phyloP scores from a whole-genome alignment of 1,140 invertebrate genomes.

The Idris sp. region DNA sequence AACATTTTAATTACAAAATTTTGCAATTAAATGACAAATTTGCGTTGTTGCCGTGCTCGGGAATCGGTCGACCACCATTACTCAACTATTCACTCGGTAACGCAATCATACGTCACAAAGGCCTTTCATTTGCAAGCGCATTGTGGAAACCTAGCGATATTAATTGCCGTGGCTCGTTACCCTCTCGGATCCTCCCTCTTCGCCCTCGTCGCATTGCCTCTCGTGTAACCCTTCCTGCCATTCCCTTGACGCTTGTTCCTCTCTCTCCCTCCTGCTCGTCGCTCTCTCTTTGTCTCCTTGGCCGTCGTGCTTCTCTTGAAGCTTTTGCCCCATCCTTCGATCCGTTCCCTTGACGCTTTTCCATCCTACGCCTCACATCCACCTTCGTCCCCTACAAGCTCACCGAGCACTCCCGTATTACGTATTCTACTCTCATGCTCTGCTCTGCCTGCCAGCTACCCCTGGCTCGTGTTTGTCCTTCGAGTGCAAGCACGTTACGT shows the following conservation, averaged over 20 bases:
- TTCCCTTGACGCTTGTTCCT: conserved; percentile 62
- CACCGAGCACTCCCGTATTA: conserved; percentile 66
- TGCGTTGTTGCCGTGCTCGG: conserved; percentile 53
- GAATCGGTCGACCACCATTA: conserved; percentile 74
- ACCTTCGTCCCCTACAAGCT: conserved; percentile 50
- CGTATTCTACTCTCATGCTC: conserved; percentile 73
- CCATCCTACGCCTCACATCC: conserved; percentile 50
- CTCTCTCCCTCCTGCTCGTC: conserved; percentile 35
- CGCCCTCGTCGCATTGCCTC: conserved; percentile 49
- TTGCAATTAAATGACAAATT: conserved; percentile 50
- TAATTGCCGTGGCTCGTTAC: conserved; percentile 79
- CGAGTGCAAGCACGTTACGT: conserved; percentile 53
- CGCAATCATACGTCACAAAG: conserved; percentile 80
- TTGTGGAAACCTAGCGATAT: conserved; percentile 78
- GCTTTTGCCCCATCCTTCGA: conserved; percentile 56
- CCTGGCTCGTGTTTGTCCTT: conserved; percentile 62
- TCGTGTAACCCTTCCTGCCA: conserved; percentile 50
- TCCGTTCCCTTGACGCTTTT: conserved; percentile 58
- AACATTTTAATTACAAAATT: too few species aligned
- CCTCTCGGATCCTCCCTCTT: conserved; percentile 62
- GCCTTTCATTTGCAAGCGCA: conserved; percentile 79
- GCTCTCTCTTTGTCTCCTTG: conserved; percentile 49
- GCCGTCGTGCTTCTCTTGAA: conserved; percentile 37
- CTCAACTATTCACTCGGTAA: conserved; percentile 79
- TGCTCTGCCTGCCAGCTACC: conserved; percentile 63